Percentiles rank a stretch among this genome's conserved stretches.
Conservation (phyloP, 1,140 invertebrate species). For the Ganaspis sp. region DNA sequence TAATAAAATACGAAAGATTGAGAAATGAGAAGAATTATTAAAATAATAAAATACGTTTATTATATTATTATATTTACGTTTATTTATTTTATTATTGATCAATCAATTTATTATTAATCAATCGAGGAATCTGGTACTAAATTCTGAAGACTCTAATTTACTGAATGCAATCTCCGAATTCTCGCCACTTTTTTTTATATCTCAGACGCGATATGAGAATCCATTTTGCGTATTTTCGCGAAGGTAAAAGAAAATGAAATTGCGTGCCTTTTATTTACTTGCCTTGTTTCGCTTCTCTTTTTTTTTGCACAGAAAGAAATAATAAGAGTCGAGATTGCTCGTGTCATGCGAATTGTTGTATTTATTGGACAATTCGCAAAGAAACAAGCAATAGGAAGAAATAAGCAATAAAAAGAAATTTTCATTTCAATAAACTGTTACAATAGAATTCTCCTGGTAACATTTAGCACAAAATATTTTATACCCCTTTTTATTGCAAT, state of each 20-base stretch:
- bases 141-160: not conserved
- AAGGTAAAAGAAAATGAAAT: slow-evolving; percentile 5
- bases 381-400: slow-evolving; percentile 2
- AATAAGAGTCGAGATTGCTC: slow-evolving; percentile 9
- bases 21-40: too few species aligned
- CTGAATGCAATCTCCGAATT: not conserved
- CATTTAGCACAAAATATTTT: not conserved
- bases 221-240: slow-evolving; percentile 13
- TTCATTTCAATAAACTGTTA: slow-evolving; percentile 5
- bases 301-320: not conserved
- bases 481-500: not conserved
- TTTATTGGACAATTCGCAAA: not conserved
- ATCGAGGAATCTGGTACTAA: too few species aligned
- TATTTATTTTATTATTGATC: too few species aligned
- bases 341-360: slow-evolving; percentile 9
- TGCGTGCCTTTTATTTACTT: slow-evolving; percentile 5
- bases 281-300: not conserved
- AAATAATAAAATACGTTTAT: too few species aligned
- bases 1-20: too few species aligned
- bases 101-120: too few species aligned
- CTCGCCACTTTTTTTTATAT: not conserved
- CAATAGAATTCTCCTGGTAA: slow-evolving; percentile 13
- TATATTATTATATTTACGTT: too few species aligned
- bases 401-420: slow-evolving; percentile 7
- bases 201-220: not conserved